Percentiles rank a stretch among this genome's conserved stretches.
Evolutionary conservation across 2,888 invertebrate genomes (phyloP).

Genomic region (Amiota communis): DNA sequence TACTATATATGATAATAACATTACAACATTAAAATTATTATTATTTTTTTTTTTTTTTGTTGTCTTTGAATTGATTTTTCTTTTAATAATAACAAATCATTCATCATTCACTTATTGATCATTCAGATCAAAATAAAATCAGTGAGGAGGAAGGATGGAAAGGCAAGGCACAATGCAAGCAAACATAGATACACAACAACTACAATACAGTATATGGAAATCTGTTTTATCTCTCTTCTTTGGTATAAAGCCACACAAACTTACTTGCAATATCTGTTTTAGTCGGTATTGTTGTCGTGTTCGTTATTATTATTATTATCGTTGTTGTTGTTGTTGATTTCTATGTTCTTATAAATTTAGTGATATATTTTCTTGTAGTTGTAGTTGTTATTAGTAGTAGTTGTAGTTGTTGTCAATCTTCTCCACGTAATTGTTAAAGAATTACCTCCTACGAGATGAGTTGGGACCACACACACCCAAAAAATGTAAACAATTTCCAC

Average conservation of each 20-base stretch:
- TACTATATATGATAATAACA: too few species aligned
- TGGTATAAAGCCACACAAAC: conserved; percentile 48
- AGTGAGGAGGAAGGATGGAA: conserved; percentile 29
- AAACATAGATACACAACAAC: conserved; percentile 26
- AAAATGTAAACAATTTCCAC: too few species aligned
- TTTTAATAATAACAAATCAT: too few species aligned
- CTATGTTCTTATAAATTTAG: too few species aligned
- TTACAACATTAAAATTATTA: not conserved
- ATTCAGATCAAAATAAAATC: too few species aligned
- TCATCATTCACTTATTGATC: too few species aligned
- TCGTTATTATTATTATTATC: not conserved
- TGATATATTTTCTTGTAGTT: too few species aligned
- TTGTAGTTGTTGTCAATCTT: conserved; percentile 26
- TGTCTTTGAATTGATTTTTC: conserved; percentile 31
- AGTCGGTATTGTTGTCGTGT: conserved; percentile 39
- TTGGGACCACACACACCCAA: too few species aligned
- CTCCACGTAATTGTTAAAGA: conserved; percentile 7
- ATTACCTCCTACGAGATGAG: not conserved
- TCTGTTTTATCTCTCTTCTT: not conserved
- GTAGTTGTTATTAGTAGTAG: conserved; percentile 57
- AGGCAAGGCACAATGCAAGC: conserved; percentile 40
- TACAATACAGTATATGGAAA: conserved; percentile 1
- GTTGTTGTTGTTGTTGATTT: conserved; percentile 33
- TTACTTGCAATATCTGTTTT: conserved; percentile 59
- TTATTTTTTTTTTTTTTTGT: conserved; percentile 32